These are phyloP conservation scores for Alauda arvensis DNA, from an alignment of 2,797 vertebrate genomes.

Conservation along the genomic window DNA sequence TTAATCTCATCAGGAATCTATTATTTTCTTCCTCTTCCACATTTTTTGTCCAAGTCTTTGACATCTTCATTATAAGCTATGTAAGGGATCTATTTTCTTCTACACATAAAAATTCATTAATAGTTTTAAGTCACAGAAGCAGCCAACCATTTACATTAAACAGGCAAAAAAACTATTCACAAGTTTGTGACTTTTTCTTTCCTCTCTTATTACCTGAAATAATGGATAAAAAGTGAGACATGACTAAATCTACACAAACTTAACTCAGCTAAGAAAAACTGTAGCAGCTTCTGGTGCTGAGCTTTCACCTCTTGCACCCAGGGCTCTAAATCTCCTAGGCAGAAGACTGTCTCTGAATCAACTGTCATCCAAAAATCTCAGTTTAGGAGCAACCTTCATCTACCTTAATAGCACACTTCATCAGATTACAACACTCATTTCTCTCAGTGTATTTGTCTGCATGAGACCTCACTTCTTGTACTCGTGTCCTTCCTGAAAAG, in stretches of 20 bases:
- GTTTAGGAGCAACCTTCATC: not conserved
- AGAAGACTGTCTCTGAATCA: not conserved
- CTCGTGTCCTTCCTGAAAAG: not conserved
- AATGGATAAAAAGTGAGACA: conserved; percentile 10
- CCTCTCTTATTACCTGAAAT: conserved; percentile 7
- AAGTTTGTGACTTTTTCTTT: not conserved
- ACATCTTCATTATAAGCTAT: not conserved
- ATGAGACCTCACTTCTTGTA: not conserved
- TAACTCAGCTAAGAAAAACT: conserved; percentile 37
- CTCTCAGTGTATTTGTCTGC: not conserved
- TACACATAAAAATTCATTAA: not conserved
- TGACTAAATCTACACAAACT: conserved; percentile 21
- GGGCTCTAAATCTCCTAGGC: not conserved
- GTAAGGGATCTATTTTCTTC: not conserved
- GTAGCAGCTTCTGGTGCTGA: not conserved
- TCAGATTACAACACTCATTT: not conserved
- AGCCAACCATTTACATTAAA: conserved; percentile 48
- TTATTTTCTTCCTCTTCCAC: not conserved
- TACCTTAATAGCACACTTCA: not conserved
- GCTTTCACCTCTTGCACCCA: not conserved
- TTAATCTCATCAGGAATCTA: not conserved
- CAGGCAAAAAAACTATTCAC: conserved; percentile 27
- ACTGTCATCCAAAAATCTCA: not conserved
- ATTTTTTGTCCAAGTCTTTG: not conserved
- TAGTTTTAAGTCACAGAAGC: conserved; percentile 18